Base-by-base conservation (phyloP, 2,797 vertebrate species). In the Acanthornis magna region DNA sequence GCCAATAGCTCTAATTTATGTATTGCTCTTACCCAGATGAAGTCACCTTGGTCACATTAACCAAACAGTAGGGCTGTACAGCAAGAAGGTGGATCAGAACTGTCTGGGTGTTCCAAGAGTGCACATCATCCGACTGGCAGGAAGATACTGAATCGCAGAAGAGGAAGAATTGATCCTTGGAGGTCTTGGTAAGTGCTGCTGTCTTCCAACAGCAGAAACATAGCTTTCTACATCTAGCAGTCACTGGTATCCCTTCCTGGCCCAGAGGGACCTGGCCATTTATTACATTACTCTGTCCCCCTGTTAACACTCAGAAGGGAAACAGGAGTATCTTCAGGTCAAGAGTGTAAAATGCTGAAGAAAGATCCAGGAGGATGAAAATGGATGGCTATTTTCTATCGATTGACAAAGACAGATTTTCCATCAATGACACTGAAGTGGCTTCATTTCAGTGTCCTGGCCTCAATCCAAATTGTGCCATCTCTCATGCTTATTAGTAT, bases 321-420 rank as follows among this genome's bases (percentile, higher is more conserved):
- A 94, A 88, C 2, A 84, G 36, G 34, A 85, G 20, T 70, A 17
- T 78, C 60, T 78, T 84, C 70, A 90, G 62, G 74, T 88, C 93
- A 90, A 42, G 30, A 93, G 17, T 68, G 75, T 85, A 85, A 89
- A 85, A 72, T 43, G 43, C 36, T 65, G 82, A 74, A 40, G 73
- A 88, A 88, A 58, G 47, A 43, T 48, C 20, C 51, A 89, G 85
- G 29, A 95, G 17, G 22, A 70, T 90, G 77, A 53, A 86, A 94
- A 94, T 11, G 51, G 73, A 63, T 86, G 60, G 13, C 45, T 95
- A 48, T 55, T 94, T 94, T 90, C 83, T 73, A 11, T 91, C 66
- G 75, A 76, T 88, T 86, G 83, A 81, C 80, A 91, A 75, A 55
- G 40, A 66, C 34, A 84, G 22, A 55, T 70, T 6, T 0, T 88